Evolutionary conservation across 2,888 invertebrate genomes (phyloP).

Genomic region (Drosophila cognata): DNA sequence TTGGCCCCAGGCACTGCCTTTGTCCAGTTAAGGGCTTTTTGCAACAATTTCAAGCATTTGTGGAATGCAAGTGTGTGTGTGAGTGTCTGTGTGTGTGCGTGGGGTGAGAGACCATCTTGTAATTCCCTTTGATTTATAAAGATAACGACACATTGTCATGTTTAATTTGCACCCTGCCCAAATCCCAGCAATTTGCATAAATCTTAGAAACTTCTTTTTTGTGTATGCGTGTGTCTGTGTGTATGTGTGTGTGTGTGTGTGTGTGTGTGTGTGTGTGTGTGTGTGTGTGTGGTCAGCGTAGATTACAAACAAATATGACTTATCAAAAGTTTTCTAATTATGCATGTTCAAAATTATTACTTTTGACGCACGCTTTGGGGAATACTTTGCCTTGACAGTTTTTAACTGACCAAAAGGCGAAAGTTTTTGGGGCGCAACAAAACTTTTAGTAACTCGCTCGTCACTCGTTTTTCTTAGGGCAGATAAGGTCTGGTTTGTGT

Average conservation of each 20-base stretch:
- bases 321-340: conserved; percentile 75
- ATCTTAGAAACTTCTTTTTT: conserved; percentile 41
- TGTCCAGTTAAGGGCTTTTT: conserved; percentile 55
- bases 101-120: conserved; percentile 45
- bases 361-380: conserved; percentile 15
- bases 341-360: conserved; percentile 71
- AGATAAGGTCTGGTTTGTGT: conserved; percentile 48
- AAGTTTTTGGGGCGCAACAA: conserved; percentile 57
- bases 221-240: conserved; percentile 9
- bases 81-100: conserved; percentile 5
- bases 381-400: conserved; percentile 47
- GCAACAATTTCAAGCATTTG: conserved; percentile 59
- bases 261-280: conserved; percentile 1
- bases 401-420: conserved; percentile 68
- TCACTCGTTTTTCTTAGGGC: not conserved
- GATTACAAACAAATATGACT: conserved; percentile 64
- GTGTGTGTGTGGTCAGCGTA: conserved; percentile 39
- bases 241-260: not conserved
- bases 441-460: conserved; percentile 31
- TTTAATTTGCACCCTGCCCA: conserved; percentile 58
- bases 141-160: conserved; percentile 74
- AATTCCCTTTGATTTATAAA: conserved; percentile 83
- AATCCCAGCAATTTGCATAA: conserved; percentile 40
- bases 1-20: conserved; percentile 14
- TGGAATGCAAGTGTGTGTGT: conserved; percentile 28